Percentiles rank a stretch among this genome's conserved stretches.
Conservation (phyloP, 2,113 vertebrate genomes). For the Pavo muticus region DNA sequence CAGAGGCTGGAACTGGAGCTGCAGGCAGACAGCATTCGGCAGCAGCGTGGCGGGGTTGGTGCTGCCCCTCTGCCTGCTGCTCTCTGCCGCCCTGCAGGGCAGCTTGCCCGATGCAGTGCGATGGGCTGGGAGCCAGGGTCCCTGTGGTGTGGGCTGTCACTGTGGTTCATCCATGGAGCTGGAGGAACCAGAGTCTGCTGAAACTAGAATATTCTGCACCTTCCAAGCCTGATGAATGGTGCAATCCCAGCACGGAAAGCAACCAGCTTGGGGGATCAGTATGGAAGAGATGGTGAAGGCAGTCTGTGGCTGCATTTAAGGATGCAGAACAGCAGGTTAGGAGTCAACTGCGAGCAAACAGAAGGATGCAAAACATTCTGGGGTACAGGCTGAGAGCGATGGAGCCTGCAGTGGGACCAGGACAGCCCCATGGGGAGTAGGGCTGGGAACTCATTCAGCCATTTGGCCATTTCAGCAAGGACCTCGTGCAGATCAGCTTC, state of each 20-base stretch:
- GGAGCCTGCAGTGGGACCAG: background rate
- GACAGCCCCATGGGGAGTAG: rapidly evolving
- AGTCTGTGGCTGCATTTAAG: background rate
- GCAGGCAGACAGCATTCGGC: background rate
- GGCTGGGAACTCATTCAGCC: background rate
- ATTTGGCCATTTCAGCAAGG: no score
- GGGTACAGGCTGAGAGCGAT: rapidly evolving
- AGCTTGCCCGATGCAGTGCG: background rate
- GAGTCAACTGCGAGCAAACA: background rate
- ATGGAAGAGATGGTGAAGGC: background rate
- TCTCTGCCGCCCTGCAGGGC: background rate
- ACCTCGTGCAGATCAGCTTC: no score
- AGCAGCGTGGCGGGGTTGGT: background rate
- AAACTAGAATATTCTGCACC: no score
- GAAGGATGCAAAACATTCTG: rapidly evolving
- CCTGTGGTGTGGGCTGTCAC: background rate
- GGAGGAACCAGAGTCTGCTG: background rate
- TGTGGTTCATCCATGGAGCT: background rate
- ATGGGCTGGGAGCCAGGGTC: background rate
- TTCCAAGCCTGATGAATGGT: background rate
- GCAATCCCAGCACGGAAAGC: background rate
- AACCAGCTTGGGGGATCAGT: background rate
- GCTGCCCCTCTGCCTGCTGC: constrained; percentile 5
- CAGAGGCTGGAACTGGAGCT: background rate
- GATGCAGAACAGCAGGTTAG: background rate